phyloP scores from a whole-genome alignment of 2,797 vertebrate species.

The Rhinoraja longicauda region DNA sequence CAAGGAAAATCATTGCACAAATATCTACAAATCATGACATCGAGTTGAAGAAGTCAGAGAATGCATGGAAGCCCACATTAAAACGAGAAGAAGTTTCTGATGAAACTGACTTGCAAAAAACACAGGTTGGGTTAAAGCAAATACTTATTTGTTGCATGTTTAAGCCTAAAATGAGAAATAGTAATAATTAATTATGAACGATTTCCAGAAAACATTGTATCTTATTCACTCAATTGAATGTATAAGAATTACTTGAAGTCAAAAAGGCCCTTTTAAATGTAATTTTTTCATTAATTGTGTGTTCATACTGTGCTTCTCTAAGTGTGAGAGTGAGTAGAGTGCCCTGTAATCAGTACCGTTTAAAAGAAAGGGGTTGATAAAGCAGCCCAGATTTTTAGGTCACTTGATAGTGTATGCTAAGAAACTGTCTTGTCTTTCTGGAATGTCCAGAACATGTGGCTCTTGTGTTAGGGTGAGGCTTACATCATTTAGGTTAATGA shows the following conservation, averaged over 20 bases:
- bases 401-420: not conserved
- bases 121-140: conserved; percentile 63
- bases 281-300: not conserved
- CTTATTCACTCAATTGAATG: not conserved
- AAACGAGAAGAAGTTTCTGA: conserved; percentile 72
- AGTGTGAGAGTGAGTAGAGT: not conserved
- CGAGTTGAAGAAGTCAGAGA: conserved; percentile 88
- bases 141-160: not conserved
- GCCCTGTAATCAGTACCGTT: not conserved
- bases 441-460: too few species aligned
- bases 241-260: not conserved
- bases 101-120: conserved; percentile 68
- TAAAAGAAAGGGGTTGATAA: not conserved
- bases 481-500: too few species aligned
- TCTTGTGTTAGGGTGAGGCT: too few species aligned
- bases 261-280: not conserved
- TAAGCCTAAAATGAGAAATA: not conserved
- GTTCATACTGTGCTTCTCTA: too few species aligned
- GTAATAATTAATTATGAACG: not conserved
- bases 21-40: conserved; percentile 80
- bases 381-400: too few species aligned
- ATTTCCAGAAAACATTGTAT: not conserved
- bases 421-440: not conserved
- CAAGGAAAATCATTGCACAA: conserved; percentile 90
- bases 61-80: conserved; percentile 88